These are phyloP conservation scores for Hydropsyche betteni DNA, from an alignment of 2,888 invertebrate species.

Conservation along the genomic window DNA sequence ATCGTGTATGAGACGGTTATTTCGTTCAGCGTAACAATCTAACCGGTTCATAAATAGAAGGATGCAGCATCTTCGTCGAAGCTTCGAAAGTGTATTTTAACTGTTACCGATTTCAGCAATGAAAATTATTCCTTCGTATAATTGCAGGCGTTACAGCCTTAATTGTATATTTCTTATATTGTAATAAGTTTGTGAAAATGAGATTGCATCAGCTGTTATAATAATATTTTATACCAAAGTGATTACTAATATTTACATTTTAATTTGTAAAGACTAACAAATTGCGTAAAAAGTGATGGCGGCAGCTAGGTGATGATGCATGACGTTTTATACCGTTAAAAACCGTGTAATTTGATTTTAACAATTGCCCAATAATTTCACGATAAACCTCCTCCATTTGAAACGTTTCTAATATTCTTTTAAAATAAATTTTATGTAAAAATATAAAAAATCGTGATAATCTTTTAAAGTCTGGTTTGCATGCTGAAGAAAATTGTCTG, in stretches of 20 bases:
- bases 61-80: conserved; percentile 36
- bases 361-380: too few species aligned
- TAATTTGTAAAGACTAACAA: conserved; percentile 48
- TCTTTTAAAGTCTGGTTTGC: neutral
- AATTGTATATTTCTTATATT: conserved; percentile 47
- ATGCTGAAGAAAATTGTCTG: conserved; percentile 9
- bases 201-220: conserved; percentile 50
- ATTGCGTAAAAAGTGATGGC: conserved; percentile 42
- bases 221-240: conserved; percentile 52
- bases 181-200: conserved; percentile 44
- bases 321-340: neutral
- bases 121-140: conserved; percentile 30
- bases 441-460: neutral
- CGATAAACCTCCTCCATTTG: too few species aligned
- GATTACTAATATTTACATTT: conserved; percentile 51
- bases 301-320: conserved; percentile 50
- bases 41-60: conserved; percentile 16
- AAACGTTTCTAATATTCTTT: too few species aligned
- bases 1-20: conserved; percentile 46
- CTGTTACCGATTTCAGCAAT: conserved; percentile 45
- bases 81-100: conserved; percentile 32
- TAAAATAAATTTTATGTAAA: too few species aligned
- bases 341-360: too few species aligned
- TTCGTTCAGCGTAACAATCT: conserved; percentile 35
- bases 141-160: conserved; percentile 24